Conservation (phyloP, 2,797 vertebrate species). For the Cirrhinus mrigala region DNA sequence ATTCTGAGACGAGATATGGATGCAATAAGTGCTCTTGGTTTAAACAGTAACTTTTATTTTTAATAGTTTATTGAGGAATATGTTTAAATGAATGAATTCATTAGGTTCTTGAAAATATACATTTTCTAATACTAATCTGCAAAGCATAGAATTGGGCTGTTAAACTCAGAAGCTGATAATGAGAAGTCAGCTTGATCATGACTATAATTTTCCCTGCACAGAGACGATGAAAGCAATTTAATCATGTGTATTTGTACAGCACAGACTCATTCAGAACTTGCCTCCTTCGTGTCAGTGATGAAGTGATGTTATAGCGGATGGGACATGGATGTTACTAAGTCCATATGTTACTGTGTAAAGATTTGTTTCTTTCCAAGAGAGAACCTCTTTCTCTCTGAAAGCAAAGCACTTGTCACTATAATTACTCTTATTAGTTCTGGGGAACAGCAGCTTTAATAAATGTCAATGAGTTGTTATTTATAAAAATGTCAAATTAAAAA, state of each 20-base stretch:
- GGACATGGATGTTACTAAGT: conserved; percentile 20
- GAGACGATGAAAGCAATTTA: background rate
- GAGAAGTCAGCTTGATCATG: background rate
- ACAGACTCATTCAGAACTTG: conserved; percentile 24
- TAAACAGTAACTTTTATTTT: conserved; percentile 9
- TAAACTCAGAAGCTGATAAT: background rate
- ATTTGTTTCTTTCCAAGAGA: conserved; percentile 43
- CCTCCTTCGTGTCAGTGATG: conserved; percentile 35
- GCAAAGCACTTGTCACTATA: conserved; percentile 63
- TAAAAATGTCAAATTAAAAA: conserved; percentile 59
- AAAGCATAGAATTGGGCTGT: background rate
- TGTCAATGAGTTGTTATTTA: conserved; percentile 65
- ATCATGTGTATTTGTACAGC: conserved; percentile 5
- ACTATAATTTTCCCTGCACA: background rate
- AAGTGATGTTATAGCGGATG: conserved; percentile 47
- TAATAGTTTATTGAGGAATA: background rate
- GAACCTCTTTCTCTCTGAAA: conserved; percentile 28
- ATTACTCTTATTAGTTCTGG: conserved; percentile 50
- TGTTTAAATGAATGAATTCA: background rate
- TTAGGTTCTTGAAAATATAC: background rate
- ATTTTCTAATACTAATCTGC: conserved; percentile 10
- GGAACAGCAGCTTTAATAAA: conserved; percentile 64
- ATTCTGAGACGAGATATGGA: conserved; percentile 5
- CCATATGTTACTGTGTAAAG: conserved; percentile 48
- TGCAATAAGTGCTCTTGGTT: conserved; percentile 17